These are phyloP conservation scores for Lagopus muta DNA, from an alignment of 2,113 vertebrate species.

Conservation along the genomic window DNA sequence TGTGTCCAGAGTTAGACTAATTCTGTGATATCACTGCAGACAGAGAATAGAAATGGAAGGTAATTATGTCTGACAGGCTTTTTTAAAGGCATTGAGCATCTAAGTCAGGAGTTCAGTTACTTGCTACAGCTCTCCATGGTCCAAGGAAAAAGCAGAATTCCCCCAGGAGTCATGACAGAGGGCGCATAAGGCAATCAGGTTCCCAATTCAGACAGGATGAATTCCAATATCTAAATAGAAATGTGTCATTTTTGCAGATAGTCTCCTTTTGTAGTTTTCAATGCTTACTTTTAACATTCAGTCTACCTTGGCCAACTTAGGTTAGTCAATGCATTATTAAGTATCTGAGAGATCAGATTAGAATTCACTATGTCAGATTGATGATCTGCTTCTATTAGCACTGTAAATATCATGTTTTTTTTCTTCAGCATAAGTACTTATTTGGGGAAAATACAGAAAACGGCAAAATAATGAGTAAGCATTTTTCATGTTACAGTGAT, in stretches of 20 bases:
- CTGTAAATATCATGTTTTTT: background rate
- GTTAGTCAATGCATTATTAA: background rate
- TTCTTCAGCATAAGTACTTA: background rate
- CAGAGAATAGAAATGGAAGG: background rate
- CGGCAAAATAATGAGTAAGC: background rate
- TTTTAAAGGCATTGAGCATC: background rate
- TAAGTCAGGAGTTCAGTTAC: background rate
- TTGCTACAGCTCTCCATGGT: fast-evolving
- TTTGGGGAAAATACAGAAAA: background rate
- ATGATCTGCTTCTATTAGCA: background rate
- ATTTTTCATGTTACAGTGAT: background rate
- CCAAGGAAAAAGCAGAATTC: background rate
- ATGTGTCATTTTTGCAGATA: background rate
- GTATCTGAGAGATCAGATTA: background rate
- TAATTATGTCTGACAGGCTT: background rate
- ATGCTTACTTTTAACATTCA: background rate
- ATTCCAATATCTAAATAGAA: background rate
- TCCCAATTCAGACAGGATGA: background rate
- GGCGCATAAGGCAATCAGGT: background rate
- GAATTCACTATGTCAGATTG: fast-evolving
- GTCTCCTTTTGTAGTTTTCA: background rate
- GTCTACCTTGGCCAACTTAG: background rate
- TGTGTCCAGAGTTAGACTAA: background rate
- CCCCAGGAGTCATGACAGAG: background rate
- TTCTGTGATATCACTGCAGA: background rate